These are phyloP conservation scores for Odontamblyopus rebecca DNA, from an alignment of 2,797 vertebrate genomes.

Conservation along the genomic window DNA sequence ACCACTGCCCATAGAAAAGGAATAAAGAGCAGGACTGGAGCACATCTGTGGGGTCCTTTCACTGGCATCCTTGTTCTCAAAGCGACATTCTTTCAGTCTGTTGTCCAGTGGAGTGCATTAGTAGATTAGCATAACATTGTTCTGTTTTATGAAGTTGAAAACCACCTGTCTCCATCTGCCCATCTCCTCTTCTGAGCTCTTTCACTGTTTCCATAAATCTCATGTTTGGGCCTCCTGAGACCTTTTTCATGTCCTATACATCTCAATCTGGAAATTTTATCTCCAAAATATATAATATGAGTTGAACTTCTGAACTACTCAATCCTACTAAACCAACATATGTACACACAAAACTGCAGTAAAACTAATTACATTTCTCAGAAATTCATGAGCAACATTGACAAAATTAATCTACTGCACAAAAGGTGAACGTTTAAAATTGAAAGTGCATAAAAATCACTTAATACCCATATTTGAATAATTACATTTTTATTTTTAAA, in stretches of 20 bases:
- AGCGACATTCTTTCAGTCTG: constrained; percentile 5
- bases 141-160: neutral
- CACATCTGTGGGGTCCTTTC: constrained; percentile 10
- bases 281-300: neutral
- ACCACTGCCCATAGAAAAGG: neutral
- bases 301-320: neutral
- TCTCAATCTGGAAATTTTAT: neutral
- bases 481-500: too few relatives aligned
- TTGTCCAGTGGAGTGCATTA: neutral
- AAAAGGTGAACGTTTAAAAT: too few relatives aligned
- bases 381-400: too few relatives aligned
- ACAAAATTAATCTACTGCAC: too few relatives aligned
- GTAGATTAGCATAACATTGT: constrained; percentile 5
- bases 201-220: neutral
- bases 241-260: neutral
- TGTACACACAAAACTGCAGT: too few relatives aligned
- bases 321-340: neutral
- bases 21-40: neutral
- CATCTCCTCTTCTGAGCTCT: neutral
- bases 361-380: too few relatives aligned
- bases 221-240: neutral
- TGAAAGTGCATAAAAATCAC: too few relatives aligned
- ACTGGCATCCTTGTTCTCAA: neutral
- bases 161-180: constrained; percentile 1
- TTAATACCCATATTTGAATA: too few relatives aligned